These are phyloP conservation scores for Ginglymostoma cirratum DNA, from an alignment of 2,113 vertebrate species.

Conservation along the genomic window DNA sequence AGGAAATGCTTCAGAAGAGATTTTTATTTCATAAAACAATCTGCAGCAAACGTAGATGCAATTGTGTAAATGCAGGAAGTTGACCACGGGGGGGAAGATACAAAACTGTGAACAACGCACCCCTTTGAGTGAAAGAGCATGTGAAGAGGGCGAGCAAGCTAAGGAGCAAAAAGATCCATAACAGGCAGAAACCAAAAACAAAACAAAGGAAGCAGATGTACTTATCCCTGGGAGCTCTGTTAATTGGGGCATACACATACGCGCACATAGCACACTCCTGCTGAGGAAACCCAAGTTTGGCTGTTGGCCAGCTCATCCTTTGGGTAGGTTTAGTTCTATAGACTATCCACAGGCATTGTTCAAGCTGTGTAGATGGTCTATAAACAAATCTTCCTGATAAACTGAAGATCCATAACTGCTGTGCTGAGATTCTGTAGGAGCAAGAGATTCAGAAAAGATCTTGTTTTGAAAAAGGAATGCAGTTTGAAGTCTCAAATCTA, in stretches of 20 bases:
- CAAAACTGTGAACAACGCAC: not conserved
- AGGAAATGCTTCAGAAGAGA: not conserved
- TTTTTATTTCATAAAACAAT: not conserved
- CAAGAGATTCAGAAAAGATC: not conserved
- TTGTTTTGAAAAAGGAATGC: not conserved
- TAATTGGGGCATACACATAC: constrained; percentile 6
- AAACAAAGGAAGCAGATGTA: constrained; percentile 23
- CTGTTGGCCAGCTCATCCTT: not conserved
- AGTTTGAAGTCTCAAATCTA: not conserved
- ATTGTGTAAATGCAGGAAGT: not conserved
- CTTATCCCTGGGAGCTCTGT: not conserved
- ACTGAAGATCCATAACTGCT: not conserved
- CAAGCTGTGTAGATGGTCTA: not conserved
- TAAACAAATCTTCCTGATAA: constrained; percentile 9
- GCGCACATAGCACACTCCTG: not conserved
- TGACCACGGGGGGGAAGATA: not conserved
- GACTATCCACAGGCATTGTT: not conserved
- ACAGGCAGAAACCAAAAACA: constrained; percentile 2
- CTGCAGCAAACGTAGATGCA: not conserved
- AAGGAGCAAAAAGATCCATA: not conserved
- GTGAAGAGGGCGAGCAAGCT: not conserved
- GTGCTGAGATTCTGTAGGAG: not conserved
- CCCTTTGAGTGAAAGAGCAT: not conserved
- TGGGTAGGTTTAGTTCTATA: not conserved
- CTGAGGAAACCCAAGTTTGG: not conserved